phyloP scores from a whole-genome alignment of 2,888 invertebrate genomes.

The Amiota mariae region DNA sequence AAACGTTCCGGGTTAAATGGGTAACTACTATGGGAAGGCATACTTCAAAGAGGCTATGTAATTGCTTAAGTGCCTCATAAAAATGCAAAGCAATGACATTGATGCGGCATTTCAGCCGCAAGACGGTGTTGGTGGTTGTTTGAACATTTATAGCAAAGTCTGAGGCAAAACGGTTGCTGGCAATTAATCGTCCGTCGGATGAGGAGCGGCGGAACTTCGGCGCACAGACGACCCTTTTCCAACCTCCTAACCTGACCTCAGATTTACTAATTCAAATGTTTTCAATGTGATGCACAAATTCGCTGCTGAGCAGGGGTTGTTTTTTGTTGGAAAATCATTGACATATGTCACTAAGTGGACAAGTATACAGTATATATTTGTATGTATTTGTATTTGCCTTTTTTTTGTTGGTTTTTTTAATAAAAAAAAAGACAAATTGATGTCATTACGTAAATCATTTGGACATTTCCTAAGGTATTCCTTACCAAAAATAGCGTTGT shows the following conservation, averaged over 20 bases:
- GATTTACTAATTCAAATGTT: slow-evolving; percentile 13
- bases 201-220: neutral
- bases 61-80: slow-evolving; percentile 46
- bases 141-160: neutral
- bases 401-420: no score
- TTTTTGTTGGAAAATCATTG: no score
- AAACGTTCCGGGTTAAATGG: no score
- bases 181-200: slow-evolving; percentile 19
- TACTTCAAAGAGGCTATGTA: slow-evolving; percentile 45
- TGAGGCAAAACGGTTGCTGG: slow-evolving; percentile 27
- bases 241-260: slow-evolving; percentile 7
- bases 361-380: no score
- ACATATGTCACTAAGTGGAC: no score
- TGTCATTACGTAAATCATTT: no score
- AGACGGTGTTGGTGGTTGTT: slow-evolving; percentile 28
- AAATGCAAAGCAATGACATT: slow-evolving; percentile 20
- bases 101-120: slow-evolving; percentile 27
- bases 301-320: no score
- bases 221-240: neutral
- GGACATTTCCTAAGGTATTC: no score
- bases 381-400: no score
- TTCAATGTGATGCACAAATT: neutral
- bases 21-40: no score
- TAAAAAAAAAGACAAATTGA: no score
- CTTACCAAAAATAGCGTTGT: no score